phyloP scores from a whole-genome alignment of 1,140 invertebrate genomes.

The Hermetia illucens region DNA sequence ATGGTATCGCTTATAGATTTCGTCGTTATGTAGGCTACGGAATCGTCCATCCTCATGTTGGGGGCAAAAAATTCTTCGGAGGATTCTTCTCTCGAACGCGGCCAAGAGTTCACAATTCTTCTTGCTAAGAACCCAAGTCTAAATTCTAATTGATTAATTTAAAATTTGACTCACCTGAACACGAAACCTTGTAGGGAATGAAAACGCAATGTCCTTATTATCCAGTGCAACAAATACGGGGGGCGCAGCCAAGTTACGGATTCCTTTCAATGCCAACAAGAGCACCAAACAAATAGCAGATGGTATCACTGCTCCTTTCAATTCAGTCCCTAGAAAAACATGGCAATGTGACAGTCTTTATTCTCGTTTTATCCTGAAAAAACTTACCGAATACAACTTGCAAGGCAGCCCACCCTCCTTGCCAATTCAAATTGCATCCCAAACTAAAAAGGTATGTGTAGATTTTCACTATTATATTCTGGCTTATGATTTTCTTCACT shows the following conservation, averaged over 20 bases:
- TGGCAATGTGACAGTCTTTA: background rate
- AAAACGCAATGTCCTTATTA: slow-evolving; percentile 37
- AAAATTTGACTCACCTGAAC: slow-evolving; percentile 16
- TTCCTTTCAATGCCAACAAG: slow-evolving; percentile 28
- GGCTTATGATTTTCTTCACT: background rate
- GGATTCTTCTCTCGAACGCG: too few species aligned
- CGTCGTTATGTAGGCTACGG: too few species aligned
- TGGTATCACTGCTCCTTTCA: slow-evolving; percentile 8
- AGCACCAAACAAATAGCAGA: slow-evolving; percentile 3
- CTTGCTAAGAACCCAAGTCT: too few species aligned
- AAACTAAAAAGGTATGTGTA: slow-evolving; percentile 45
- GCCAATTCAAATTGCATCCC: slow-evolving; percentile 43
- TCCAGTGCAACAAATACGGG: slow-evolving; percentile 44
- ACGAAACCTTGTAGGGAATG: slow-evolving; percentile 45
- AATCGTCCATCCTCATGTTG: too few species aligned
- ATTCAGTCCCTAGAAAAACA: background rate
- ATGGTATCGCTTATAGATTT: too few species aligned
- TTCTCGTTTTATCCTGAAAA: background rate
- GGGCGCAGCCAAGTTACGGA: slow-evolving; percentile 41
- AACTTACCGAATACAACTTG: background rate
- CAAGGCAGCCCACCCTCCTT: slow-evolving; percentile 37
- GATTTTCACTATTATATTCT: slow-evolving; percentile 13
- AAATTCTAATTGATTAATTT: too few species aligned
- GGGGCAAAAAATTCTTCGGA: too few species aligned
- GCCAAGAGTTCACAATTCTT: too few species aligned